Conservation (phyloP, 2,888 invertebrate species). For the Volucella inflata region DNA sequence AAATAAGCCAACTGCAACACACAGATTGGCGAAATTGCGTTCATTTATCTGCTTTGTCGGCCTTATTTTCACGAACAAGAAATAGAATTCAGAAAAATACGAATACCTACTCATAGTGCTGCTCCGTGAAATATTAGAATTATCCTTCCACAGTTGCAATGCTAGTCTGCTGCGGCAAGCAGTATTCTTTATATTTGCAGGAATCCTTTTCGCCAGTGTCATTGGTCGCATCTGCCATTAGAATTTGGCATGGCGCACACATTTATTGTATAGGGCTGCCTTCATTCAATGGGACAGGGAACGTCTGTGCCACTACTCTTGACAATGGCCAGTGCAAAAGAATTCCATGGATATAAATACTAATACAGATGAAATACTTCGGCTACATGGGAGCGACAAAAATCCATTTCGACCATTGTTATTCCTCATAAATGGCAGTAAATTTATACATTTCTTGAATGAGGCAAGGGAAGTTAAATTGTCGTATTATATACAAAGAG, state of each 20-base stretch:
- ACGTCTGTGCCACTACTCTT: constrained; percentile 5
- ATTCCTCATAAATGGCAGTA: constrained; percentile 32
- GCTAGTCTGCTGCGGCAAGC: constrained; percentile 26
- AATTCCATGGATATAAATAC: constrained; percentile 1
- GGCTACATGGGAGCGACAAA: not conserved
- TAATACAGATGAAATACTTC: not conserved
- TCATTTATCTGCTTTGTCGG: constrained; percentile 57
- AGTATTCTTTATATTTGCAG: constrained; percentile 27
- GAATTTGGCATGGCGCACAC: constrained; percentile 38
- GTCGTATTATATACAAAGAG: constrained; percentile 13
- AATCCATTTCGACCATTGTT: constrained; percentile 1
- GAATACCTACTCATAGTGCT: not conserved
- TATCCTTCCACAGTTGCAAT: constrained; percentile 22
- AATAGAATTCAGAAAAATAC: not conserved
- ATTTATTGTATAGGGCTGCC: constrained; percentile 18
- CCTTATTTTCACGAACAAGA: constrained; percentile 20
- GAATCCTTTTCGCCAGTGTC: constrained; percentile 36
- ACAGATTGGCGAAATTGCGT: constrained; percentile 63
- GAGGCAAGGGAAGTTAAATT: constrained; percentile 15
- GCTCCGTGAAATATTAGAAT: constrained; percentile 53
- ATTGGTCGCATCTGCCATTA: constrained; percentile 57
- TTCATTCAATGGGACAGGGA: constrained; percentile 8
- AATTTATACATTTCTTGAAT: constrained; percentile 34
- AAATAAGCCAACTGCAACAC: constrained; percentile 43
- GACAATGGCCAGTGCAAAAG: constrained; percentile 15